Base-by-base conservation (phyloP, 2,888 invertebrate genomes). In the Agrochola lychnidis region DNA sequence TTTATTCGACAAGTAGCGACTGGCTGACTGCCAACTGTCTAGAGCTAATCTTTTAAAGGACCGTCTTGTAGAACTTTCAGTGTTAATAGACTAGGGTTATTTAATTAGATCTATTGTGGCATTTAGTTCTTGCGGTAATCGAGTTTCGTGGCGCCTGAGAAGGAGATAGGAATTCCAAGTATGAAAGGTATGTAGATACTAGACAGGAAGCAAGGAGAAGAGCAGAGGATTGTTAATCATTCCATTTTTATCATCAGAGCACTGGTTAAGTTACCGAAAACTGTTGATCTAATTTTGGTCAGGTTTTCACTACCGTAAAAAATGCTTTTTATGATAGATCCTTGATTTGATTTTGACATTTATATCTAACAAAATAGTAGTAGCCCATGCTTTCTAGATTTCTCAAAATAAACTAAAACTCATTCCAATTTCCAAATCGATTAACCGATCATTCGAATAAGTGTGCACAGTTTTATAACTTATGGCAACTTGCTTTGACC, bases 21-120 rank as follows among this genome's bases (percentile, higher is more conserved):
- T 88, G 88, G 88, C 89, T 72, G 63, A 48, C 63, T 76, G 86
- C 88, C 88, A 89, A 87, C 40, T 83, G 70, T 82, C 85, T 81
- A 81, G 40, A 63, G 72, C 73, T 71, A 79, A 87, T 78, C 82
- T 84, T 82, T 84, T 76, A 87, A 87, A 78, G 84, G 74, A 87
- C 76, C 82, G 86, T 82, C 83, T 76, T 68, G 70, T 62, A 68
- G 73, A 77, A 74, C 80, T 69, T 70, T 66, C 61, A 73, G 76
- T 75, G 72, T 42, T 79, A 64, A 81, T 88, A 88, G 83, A 77
- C 73, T 61, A 61, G 81, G 74, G 63, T 42, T 78, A 80, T 81
- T 80, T 83, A 61, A 81, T 86, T 86, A 79, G 53, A 82, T 78
- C 61, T 77, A 76, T 70, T 75, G 76, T 83, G 69, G 85, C 66